Evolutionary conservation across 1,140 invertebrate genomes (phyloP).

Genomic region (Orussus abietinus): DNA sequence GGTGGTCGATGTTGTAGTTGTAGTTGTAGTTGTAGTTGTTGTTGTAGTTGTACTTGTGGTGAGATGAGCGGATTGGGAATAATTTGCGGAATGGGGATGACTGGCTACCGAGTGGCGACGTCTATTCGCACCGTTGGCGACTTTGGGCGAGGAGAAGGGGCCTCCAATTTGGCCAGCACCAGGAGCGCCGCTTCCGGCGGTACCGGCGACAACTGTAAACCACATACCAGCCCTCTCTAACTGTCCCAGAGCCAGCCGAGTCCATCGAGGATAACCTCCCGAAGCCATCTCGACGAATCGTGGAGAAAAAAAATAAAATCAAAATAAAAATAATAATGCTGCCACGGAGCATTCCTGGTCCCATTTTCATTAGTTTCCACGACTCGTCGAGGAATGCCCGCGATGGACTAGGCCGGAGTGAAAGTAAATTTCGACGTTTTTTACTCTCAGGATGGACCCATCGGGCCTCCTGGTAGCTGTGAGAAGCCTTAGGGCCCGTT

Average conservation of each 20-base stretch:
- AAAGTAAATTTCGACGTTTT: too few species aligned
- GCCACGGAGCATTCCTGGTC: too few species aligned
- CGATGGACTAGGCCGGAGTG: too few species aligned
- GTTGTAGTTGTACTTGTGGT: slow-evolving; percentile 36
- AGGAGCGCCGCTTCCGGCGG: slow-evolving; percentile 42
- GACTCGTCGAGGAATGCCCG: too few species aligned
- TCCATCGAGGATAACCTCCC: neutral
- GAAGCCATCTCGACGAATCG: neutral
- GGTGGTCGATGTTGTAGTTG: slow-evolving; percentile 27
- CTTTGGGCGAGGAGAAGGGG: slow-evolving; percentile 37
- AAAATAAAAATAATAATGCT: too few species aligned
- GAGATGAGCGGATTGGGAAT: slow-evolving; percentile 46
- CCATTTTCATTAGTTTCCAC: too few species aligned
- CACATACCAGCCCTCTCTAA: slow-evolving; percentile 42
- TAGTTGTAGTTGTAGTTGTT: slow-evolving; percentile 27
- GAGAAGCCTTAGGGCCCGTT: too few species aligned
- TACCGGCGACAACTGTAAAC: slow-evolving; percentile 48
- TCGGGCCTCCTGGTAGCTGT: too few species aligned
- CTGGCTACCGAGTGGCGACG: slow-evolving; percentile 52
- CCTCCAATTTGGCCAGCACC: slow-evolving; percentile 21
- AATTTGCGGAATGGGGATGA: slow-evolving; percentile 49
- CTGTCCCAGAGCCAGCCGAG: slow-evolving; percentile 28
- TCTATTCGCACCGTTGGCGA: slow-evolving; percentile 42
- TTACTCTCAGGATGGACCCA: too few species aligned
- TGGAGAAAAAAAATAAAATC: slow-evolving; percentile 7